A percentile compares a stretch with the other conserved stretches of the same genome.
Conservation (phyloP, 2,797 vertebrate genomes). For the Poecile montanus region DNA sequence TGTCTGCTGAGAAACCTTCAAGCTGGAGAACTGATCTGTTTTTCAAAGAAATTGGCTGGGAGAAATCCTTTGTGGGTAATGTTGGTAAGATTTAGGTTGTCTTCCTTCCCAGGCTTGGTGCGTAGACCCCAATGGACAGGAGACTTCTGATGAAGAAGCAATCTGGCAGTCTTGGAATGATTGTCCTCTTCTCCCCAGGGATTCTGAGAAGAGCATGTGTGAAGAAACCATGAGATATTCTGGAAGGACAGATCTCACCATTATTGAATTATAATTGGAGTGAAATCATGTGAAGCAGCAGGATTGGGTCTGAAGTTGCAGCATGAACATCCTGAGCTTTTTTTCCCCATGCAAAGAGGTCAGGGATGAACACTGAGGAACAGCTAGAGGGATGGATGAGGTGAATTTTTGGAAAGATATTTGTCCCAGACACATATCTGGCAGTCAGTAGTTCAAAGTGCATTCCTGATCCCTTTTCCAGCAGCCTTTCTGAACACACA, state of each 20-base stretch:
- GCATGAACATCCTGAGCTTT: neutral
- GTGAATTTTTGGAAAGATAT: neutral
- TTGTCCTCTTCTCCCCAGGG: neutral
- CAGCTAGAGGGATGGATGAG: neutral
- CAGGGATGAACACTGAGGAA: neutral
- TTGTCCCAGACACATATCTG: neutral
- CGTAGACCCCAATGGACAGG: fast-evolving
- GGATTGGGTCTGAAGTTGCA: neutral
- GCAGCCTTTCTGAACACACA: neutral
- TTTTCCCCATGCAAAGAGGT: neutral
- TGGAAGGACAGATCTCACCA: neutral
- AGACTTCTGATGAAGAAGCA: neutral
- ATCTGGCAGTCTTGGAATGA: neutral
- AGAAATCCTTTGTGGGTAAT: neutral
- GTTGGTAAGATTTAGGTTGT: neutral
- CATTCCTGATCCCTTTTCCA: neutral
- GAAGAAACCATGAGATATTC: neutral
- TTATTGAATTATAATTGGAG: neutral
- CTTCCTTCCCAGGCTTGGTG: neutral
- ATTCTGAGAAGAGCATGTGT: neutral
- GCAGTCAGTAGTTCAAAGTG: neutral
- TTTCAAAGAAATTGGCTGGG: neutral
- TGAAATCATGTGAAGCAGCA: neutral
- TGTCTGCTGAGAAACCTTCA: neutral
- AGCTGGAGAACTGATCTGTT: neutral